A percentile compares a stretch with the other conserved stretches of the same genome.
These are phyloP conservation scores for Aphaenogaster floridana DNA, from an alignment of 1,140 invertebrate genomes.

Conservation along the genomic window DNA sequence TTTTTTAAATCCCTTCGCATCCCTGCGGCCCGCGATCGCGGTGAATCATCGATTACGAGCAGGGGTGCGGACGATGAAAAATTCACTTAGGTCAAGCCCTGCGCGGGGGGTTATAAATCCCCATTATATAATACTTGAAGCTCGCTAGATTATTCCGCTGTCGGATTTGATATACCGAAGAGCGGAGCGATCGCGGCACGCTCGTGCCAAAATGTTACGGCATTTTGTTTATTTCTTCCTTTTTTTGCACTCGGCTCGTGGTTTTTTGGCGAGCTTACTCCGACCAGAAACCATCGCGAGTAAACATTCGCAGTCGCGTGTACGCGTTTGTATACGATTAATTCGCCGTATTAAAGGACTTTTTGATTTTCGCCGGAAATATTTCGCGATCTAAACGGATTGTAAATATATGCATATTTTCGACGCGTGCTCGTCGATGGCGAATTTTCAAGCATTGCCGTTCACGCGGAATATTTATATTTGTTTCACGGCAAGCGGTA, in stretches of 20 bases:
- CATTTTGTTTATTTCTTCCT: background rate
- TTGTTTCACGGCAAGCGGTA: background rate
- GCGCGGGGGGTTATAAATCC: background rate
- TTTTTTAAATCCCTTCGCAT: background rate
- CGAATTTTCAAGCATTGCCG: constrained; percentile 20
- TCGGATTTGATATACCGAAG: constrained; percentile 5
- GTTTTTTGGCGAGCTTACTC: background rate
- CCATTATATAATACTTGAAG: constrained; percentile 25
- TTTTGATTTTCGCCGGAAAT: constrained; percentile 2
- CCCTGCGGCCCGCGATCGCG: background rate
- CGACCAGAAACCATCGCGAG: background rate
- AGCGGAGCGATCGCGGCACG: background rate
- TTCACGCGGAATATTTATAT: constrained; percentile 15
- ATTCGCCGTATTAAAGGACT: constrained; percentile 14
- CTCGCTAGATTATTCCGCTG: constrained; percentile 24
- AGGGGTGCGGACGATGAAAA: constrained; percentile 25
- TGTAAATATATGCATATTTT: constrained; percentile 37
- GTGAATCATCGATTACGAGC: constrained; percentile 7
- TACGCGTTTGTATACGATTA: background rate
- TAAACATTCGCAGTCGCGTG: constrained; percentile 14
- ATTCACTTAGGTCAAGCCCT: constrained; percentile 43
- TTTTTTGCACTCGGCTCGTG: too few relatives aligned
- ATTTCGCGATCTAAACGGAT: constrained; percentile 37
- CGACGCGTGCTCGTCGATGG: background rate
- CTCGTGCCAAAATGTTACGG: constrained; percentile 17